These are phyloP conservation scores for Brachylomia viminalis DNA, from an alignment of 2,888 invertebrate species.

Conservation along the genomic window DNA sequence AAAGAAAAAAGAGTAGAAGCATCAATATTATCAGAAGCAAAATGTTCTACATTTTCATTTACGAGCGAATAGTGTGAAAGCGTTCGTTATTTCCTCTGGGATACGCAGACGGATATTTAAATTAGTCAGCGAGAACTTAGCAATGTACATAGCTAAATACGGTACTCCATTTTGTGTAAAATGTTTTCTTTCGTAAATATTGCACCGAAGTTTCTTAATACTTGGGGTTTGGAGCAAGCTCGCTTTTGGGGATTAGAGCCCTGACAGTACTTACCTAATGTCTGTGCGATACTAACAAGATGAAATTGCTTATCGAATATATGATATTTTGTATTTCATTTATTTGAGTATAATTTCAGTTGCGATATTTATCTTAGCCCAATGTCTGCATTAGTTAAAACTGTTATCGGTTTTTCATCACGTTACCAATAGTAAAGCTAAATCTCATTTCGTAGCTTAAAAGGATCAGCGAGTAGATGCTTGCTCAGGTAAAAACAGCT, in stretches of 20 bases:
- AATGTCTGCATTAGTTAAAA: neutral
- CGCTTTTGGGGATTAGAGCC: slow-evolving; percentile 35
- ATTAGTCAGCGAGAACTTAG: slow-evolving; percentile 54
- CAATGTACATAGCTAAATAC: slow-evolving; percentile 34
- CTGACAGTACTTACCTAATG: slow-evolving; percentile 30
- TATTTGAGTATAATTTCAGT: neutral
- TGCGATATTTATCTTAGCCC: neutral
- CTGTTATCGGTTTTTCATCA: too few species aligned
- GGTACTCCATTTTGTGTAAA: slow-evolving; percentile 34
- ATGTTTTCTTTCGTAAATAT: slow-evolving; percentile 31
- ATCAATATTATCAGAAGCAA: slow-evolving; percentile 41
- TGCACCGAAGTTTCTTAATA: slow-evolving; percentile 23
- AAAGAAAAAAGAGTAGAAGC: neutral
- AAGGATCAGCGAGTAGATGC: neutral
- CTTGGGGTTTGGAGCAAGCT: slow-evolving; percentile 17
- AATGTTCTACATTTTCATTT: slow-evolving; percentile 49
- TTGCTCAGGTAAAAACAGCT: neutral
- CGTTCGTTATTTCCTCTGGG: slow-evolving; percentile 55
- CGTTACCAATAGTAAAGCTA: neutral
- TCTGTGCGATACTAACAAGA: slow-evolving; percentile 29
- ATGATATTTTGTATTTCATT: slow-evolving; percentile 20
- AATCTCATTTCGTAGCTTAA: neutral
- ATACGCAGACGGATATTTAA: slow-evolving; percentile 53
- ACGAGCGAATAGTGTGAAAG: slow-evolving; percentile 44
- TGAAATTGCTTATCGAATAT: slow-evolving; percentile 32